phyloP scores from a whole-genome alignment of 2,113 vertebrate genomes.

The Eretmochelys imbricata region DNA sequence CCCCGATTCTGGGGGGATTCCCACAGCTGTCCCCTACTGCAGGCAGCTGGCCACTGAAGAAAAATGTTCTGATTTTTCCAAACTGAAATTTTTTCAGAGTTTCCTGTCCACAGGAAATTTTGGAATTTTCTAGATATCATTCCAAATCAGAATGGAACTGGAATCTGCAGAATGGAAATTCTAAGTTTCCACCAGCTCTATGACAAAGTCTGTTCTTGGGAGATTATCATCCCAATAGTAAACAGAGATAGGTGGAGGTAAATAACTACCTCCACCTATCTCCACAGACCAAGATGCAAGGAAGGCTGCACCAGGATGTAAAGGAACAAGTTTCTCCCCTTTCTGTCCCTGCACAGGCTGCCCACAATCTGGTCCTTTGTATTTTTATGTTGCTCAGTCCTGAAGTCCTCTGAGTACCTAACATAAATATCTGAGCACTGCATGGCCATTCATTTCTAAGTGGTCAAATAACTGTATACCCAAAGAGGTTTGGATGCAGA shows the following conservation, averaged over 20 bases:
- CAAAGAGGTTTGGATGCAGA: neutral
- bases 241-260: neutral
- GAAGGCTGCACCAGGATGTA: neutral
- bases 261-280: neutral
- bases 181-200: neutral
- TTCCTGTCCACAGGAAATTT: neutral
- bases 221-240: neutral
- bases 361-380: neutral
- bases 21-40: neutral
- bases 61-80: neutral
- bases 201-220: neutral
- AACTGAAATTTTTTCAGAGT: neutral
- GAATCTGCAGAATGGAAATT: neutral
- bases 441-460: neutral
- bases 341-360: neutral
- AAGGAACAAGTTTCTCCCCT: neutral
- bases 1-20: neutral
- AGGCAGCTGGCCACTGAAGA: neutral
- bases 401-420: neutral
- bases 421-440: neutral
- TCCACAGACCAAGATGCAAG: neutral
- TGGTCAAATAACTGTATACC: neutral
- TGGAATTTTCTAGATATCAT: neutral
- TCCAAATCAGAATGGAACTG: neutral
- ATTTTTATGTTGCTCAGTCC: neutral